phyloP scores from a whole-genome alignment of 2,113 vertebrate species.

The Eurystomus gularis region DNA sequence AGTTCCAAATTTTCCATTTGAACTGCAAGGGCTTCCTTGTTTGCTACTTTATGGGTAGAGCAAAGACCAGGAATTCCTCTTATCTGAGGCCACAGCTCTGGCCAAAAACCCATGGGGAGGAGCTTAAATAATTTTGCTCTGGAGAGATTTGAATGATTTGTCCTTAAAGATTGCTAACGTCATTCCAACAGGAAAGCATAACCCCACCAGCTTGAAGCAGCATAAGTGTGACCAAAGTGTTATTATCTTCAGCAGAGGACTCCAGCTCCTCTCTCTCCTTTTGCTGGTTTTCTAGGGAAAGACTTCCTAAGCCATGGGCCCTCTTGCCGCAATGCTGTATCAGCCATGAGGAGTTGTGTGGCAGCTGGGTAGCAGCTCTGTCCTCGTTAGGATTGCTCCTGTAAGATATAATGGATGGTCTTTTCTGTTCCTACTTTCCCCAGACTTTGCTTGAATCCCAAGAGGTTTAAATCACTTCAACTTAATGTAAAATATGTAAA shows the following conservation, averaged over 20 bases:
- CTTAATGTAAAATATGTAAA: constrained; percentile 34
- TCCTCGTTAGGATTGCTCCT: background rate
- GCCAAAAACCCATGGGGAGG: background rate
- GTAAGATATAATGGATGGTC: background rate
- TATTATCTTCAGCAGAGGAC: background rate
- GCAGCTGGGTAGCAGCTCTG: background rate
- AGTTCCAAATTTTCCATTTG: constrained; percentile 5
- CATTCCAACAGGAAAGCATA: background rate
- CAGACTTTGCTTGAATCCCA: constrained; percentile 20
- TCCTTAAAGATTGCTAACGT: background rate
- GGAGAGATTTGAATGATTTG: constrained; percentile 22
- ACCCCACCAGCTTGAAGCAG: background rate
- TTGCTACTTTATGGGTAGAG: background rate
- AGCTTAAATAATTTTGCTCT: constrained; percentile 1
- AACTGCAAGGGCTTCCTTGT: background rate
- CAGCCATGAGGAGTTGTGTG: background rate
- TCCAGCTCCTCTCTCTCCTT: background rate
- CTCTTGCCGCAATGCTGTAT: background rate
- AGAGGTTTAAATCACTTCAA: constrained; percentile 33
- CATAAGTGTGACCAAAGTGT: background rate
- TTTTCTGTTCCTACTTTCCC: background rate
- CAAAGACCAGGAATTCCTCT: constrained; percentile 8
- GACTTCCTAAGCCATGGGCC: background rate
- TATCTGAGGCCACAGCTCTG: background rate
- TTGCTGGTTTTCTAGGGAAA: background rate